A percentile compares a stretch with the other conserved stretches of the same genome.
These are phyloP conservation scores for Cryptomyrus ogoouensis DNA, from an alignment of 2,113 vertebrate genomes.

Conservation along the genomic window DNA sequence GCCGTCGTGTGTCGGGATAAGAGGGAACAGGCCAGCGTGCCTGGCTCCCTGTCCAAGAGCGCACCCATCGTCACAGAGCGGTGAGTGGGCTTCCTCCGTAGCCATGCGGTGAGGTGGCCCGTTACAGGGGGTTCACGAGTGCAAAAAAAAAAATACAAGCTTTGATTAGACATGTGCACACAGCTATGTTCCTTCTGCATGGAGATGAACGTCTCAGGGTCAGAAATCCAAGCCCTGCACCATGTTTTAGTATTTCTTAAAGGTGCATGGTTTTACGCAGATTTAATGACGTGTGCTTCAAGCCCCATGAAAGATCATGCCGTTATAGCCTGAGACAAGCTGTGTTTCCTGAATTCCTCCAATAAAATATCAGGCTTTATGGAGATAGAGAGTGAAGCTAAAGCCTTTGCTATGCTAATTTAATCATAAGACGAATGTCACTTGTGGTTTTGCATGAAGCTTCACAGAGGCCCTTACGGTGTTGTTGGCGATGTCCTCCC, in stretches of 20 bases:
- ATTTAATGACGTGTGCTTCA: neutral
- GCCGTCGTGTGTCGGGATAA: conserved; percentile 53
- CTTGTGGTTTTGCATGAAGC: neutral
- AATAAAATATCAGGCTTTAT: neutral
- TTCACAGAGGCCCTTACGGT: neutral
- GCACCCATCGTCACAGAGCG: conserved; percentile 66
- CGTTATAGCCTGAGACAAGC: neutral
- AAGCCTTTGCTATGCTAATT: neutral
- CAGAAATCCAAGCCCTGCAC: neutral
- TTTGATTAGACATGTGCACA: neutral
- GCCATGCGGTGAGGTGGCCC: neutral
- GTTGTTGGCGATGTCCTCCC: neutral
- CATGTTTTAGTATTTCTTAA: neutral
- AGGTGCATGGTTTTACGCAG: neutral
- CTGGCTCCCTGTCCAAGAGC: conserved; percentile 57
- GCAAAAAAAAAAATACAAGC: neutral
- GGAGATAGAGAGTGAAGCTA: neutral
- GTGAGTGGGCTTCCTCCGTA: conserved; percentile 44
- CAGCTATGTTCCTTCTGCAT: neutral
- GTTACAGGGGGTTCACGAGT: neutral
- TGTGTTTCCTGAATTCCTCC: neutral
- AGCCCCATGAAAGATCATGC: neutral
- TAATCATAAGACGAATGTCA: neutral
- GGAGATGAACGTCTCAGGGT: neutral
- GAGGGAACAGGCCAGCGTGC: conserved; percentile 55